Percentiles rank a stretch among this genome's conserved stretches.
Evolutionary conservation across 1,140 invertebrate genomes (phyloP).

Genomic region (Lycorma delicatula): DNA sequence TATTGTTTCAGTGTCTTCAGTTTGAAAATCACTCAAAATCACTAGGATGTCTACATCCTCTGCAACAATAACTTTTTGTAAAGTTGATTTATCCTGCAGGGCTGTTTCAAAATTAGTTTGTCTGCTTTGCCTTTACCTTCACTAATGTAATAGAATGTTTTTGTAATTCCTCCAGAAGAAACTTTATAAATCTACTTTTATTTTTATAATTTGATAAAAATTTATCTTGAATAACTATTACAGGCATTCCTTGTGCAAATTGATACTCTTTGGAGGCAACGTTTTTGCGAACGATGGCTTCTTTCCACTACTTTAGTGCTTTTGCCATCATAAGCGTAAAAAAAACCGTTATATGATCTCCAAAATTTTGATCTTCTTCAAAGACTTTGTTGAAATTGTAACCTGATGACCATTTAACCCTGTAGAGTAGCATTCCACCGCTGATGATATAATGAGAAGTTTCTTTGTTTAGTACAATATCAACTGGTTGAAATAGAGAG

Average conservation of each 20-base stretch:
- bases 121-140: background rate
- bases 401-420: background rate
- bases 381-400: background rate
- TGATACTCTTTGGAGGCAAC: too few relatives aligned
- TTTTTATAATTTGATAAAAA: background rate
- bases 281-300: background rate
- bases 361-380: background rate
- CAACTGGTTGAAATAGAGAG: background rate
- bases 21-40: conserved; percentile 3
- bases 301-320: too few relatives aligned
- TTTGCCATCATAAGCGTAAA: background rate
- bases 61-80: conserved; percentile 4
- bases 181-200: background rate
- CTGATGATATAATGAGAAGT: background rate
- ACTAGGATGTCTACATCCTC: conserved; percentile 9
- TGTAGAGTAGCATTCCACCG: background rate
- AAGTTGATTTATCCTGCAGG: background rate
- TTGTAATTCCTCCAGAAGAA: background rate
- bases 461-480: background rate
- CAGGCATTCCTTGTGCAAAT: background rate
- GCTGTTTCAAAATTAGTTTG: background rate
- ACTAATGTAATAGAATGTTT: background rate
- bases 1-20: background rate
- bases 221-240: background rate
- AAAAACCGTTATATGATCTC: background rate